Evolutionary conservation across 1,140 invertebrate species (phyloP), one percentile per base, ranked within the genome.

Genomic region (Chymomyza costata): DNA sequence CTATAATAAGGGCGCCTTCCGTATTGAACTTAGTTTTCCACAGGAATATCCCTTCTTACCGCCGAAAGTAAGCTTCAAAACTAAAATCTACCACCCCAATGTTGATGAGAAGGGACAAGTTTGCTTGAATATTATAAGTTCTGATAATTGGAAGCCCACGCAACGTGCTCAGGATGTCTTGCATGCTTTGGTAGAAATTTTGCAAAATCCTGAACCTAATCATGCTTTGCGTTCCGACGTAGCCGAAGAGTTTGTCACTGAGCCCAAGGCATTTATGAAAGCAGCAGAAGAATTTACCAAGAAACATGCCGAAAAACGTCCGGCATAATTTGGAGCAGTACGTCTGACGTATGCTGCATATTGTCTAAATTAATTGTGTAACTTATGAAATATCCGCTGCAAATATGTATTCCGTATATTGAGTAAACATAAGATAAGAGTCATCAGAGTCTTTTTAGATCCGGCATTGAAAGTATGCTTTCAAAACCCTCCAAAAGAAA

Each of bases 71-170:
- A 94, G 92, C 76, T 99, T 99, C 86, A 97, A 97, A 87, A 99
- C 98, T 17, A 99, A 98, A 90, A 99, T 99, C 70, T 99, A 99
- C 86, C 98, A 99, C 89, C 98, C 98, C 25, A 99, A 99, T 86
- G 93, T 99, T 81, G 97, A 99, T 89, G 98, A 99, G 86, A 99
- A 99, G 82, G 98, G 98, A 2, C 95, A 99, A 87, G 95, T 98
- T 5, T 99, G 97, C 87, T 89, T 99, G 74, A 95, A 97, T 6
- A 99, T 99, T 44, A 97, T 99, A 64, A 95, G 92, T 86, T 93
- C 97, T 44, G 97, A 99, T 86, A 97, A 99, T 87, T 99, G 98
- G 98, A 99, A 99, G 87, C 98, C 98, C 47, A 97, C 98, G 38
- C 99, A 97, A 6, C 97, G 97, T 90, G 97, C 96, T 59, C 97